A percentile compares a stretch with the other conserved stretches of the same genome.
These are phyloP conservation scores for Sebastes itinus DNA, from an alignment of 2,797 vertebrate species.

Conservation along the genomic window DNA sequence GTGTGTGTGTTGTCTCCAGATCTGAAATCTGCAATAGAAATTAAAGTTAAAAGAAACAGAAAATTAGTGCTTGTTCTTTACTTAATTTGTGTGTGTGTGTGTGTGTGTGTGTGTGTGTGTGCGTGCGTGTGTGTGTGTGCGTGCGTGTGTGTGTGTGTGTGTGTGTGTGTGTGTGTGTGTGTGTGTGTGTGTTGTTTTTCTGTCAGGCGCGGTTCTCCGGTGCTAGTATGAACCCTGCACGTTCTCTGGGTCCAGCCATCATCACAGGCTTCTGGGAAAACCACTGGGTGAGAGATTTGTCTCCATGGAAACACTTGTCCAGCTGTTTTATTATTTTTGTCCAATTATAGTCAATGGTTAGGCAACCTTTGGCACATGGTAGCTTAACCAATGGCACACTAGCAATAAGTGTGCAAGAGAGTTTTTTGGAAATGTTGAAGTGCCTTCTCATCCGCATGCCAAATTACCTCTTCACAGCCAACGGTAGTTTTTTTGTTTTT, in stretches of 20 bases:
- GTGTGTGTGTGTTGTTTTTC: not conserved
- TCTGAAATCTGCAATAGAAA: not conserved
- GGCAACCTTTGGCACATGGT: too few species aligned
- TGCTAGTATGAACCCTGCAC: constrained; percentile 87
- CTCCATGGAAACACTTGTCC: not conserved
- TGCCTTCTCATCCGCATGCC: too few species aligned
- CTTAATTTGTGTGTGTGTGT: not conserved
- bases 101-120: not conserved
- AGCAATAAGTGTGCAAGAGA: too few species aligned
- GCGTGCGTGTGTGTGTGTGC: too few species aligned
- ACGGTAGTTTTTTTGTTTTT: too few species aligned
- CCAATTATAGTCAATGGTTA: not conserved
- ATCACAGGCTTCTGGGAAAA: constrained; percentile 87
- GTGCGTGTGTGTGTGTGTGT: too few species aligned
- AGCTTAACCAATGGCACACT: too few species aligned
- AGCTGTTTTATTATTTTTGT: not conserved
- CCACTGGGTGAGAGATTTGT: constrained; percentile 84
- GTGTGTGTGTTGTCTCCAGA: not conserved
- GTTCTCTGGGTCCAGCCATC: constrained; percentile 85
- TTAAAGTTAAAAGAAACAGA: not conserved
- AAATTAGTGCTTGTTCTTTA: not conserved
- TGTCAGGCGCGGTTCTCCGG: constrained; percentile 84
- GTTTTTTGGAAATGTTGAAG: too few species aligned
- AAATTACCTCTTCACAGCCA: too few species aligned
- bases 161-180: not conserved